Evolutionary conservation across 2,113 vertebrate genomes (phyloP), one percentile per base, ranked within the genome.

Genomic region (Heterocephalus glaber): DNA sequence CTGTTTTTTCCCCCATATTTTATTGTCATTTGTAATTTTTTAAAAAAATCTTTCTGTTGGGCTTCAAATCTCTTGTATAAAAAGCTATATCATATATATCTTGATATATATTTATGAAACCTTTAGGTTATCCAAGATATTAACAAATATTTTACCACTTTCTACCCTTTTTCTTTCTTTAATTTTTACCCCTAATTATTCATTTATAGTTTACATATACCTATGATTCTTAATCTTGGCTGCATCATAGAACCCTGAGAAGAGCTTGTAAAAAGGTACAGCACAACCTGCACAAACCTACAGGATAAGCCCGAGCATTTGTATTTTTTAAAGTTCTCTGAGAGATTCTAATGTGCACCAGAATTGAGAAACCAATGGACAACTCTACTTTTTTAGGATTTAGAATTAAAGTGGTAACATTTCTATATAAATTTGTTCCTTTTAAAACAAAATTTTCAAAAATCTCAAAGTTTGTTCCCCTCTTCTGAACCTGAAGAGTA

Each of bases 331-430:
- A 56, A 84, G 52, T 47, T 80, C 33, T 79, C 47, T 72, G 30
- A 60, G 56, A 85, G 41, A 82, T 65, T 74, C 38, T 87, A 19
- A 38, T 9, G 16, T 70, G 30, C 12, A 38, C 20, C 49, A 33
- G 61, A 87, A 63, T 83, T 86, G 76, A 93, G 24, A 82, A 86
- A 58, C 30, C n/a, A 7, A 44, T 77, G 60, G 1, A 2, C 49
- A n/a, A 61, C 13, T 90, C 30, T 95, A 6, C 49, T 91, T 10
- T 94, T 65, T 91, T n/a, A 88, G 38, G 16, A 79, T 38, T 92
- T 94, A 35, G 8, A 90, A 66, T 90, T 92, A 79, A 79, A 91
- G n/a, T 93, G 44, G 68, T 84, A 19, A 61, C 14, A 77, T 87
- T 93, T 16, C 30, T 56, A 91, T 14, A 70, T 93, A 41, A 61